These are phyloP conservation scores for Rhogogaster chlorosoma DNA, from an alignment of 2,888 invertebrate genomes.

Conservation along the genomic window DNA sequence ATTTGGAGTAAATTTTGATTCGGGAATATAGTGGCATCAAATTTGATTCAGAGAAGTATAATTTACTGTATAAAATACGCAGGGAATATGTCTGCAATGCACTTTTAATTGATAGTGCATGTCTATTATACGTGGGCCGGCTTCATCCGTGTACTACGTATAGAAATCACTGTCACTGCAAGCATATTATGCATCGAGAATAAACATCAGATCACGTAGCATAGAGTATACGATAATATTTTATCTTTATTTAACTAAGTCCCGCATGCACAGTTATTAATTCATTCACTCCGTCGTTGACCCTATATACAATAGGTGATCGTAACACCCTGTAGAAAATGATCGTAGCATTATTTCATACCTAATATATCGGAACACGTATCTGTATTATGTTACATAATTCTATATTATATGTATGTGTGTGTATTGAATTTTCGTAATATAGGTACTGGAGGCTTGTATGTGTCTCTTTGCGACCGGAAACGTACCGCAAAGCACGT, in stretches of 20 bases:
- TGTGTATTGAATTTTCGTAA: not conserved
- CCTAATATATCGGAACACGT: not conserved
- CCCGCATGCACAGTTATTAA: constrained; percentile 16
- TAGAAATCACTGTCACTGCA: not conserved
- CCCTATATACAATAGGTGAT: not conserved
- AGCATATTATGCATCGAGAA: not conserved
- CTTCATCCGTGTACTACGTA: not conserved
- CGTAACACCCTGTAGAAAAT: not conserved
- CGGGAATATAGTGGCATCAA: not conserved
- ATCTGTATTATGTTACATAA: not conserved
- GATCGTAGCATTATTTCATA: not conserved
- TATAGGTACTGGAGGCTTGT: not conserved
- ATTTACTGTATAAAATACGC: not conserved
- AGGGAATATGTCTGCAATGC: not conserved
- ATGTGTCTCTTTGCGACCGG: constrained; percentile 1
- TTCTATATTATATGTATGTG: not conserved
- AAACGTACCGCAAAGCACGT: constrained; percentile 36
- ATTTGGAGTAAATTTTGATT: not conserved
- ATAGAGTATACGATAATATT: not conserved
- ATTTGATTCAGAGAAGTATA: not conserved
- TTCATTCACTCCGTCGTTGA: not conserved
- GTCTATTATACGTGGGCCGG: not conserved
- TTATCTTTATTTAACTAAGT: constrained; percentile 9
- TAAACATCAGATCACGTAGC: not conserved
- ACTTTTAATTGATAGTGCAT: not conserved